Evolutionary conservation across 2,888 invertebrate genomes (phyloP).

Genomic region (Orgyia antiqua): DNA sequence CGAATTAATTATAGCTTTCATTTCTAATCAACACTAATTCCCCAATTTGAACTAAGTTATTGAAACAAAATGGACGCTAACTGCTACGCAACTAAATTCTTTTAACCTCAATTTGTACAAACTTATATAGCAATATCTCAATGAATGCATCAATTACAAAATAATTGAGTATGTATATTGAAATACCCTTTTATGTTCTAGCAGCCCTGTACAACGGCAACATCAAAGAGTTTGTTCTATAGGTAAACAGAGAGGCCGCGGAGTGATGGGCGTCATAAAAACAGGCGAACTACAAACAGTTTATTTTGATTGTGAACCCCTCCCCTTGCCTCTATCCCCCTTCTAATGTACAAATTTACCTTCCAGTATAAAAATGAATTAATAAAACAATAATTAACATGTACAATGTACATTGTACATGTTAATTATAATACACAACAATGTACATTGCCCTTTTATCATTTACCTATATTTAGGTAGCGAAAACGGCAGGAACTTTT

Average conservation of each 20-base stretch:
- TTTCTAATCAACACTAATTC: background rate
- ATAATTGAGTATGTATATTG: no score
- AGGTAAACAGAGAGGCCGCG: conserved; percentile 19
- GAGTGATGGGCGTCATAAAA: conserved; percentile 29
- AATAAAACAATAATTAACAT: no score
- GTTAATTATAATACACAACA: no score
- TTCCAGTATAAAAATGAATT: no score
- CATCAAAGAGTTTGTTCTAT: conserved; percentile 24
- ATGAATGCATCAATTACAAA: background rate
- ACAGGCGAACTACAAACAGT: conserved; percentile 21
- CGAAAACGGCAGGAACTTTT: no score
- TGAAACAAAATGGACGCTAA: background rate
- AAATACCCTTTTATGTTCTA: no score
- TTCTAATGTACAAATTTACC: background rate
- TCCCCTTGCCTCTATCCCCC: background rate
- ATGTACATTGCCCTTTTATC: no score
- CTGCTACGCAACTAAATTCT: background rate
- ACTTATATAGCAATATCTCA: background rate
- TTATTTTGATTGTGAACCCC: conserved; percentile 25
- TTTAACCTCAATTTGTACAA: background rate
- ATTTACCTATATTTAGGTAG: no score
- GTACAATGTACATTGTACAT: no score
- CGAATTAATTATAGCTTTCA: no score
- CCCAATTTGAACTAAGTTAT: background rate
- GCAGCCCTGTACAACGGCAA: conserved; percentile 18